Evolutionary conservation across 2,888 invertebrate species (phyloP).

Genomic region (Thelaira solivaga): DNA sequence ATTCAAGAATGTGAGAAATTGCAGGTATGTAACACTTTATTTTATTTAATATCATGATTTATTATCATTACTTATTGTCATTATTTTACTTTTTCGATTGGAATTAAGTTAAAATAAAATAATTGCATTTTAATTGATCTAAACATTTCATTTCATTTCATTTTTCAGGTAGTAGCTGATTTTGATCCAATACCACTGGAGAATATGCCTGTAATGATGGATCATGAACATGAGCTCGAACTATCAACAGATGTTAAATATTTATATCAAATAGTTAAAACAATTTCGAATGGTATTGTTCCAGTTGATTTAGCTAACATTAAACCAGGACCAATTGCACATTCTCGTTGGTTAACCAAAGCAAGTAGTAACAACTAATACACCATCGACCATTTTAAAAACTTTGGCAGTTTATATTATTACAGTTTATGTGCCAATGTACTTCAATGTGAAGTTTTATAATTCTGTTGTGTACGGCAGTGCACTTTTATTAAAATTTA

Average conservation of each 20-base stretch:
- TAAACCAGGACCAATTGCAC: slow-evolving; percentile 8
- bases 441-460: slow-evolving; percentile 15
- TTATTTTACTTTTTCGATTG: slow-evolving; percentile 10
- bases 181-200: neutral
- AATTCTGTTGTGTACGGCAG: slow-evolving; percentile 8
- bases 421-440: slow-evolving; percentile 12
- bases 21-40: neutral
- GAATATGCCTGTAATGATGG: neutral
- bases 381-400: slow-evolving; percentile 21
- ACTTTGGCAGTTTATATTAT: slow-evolving; percentile 5
- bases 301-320: slow-evolving; percentile 20
- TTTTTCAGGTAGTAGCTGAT: neutral
- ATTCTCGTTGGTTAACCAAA: neutral
- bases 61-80: neutral
- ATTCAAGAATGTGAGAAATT: slow-evolving; percentile 1
- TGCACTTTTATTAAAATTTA: slow-evolving; percentile 17
- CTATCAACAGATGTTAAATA: slow-evolving; percentile 7
- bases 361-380: slow-evolving; percentile 22
- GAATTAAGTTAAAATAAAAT: neutral
- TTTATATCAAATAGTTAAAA: neutral
- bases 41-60: neutral
- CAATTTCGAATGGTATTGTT: slow-evolving; percentile 6
- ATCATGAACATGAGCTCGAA: neutral
- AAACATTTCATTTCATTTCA: slow-evolving; percentile 1
- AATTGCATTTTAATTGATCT: neutral